Evolutionary conservation across 2,888 invertebrate species (phyloP), one percentile per base, ranked within the genome.

Genomic region (Orchesella flavescens): DNA sequence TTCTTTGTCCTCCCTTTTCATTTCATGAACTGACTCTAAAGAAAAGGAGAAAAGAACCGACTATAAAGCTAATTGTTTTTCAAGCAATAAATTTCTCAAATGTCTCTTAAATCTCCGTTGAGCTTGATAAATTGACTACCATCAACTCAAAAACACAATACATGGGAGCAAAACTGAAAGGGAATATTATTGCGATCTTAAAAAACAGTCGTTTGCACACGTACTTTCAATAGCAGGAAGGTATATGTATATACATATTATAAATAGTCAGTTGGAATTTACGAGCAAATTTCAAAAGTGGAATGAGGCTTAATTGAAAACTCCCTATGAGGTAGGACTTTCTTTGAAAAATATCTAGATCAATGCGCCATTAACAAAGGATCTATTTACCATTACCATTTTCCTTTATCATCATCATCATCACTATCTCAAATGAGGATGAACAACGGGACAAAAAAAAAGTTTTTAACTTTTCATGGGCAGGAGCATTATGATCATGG

Each of bases 61-160:
- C 21, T 24, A n/a, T 24, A 24, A 34, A 19, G 49, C 34, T 78
- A 78, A 78, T 78, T 78, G 77, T 59, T 63, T 78, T 69, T 34
- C 24, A 68, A 59, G 68, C 61, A 63, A 79, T 72, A 79, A 79
- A 79, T 79, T 79, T 72, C 65, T 79, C 79, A 79, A 72, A 55
- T 72, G 79, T 65, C 79, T 43, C 71, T 71, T 78, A 78, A 78
- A 78, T 78, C 71, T 78, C 69, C 19, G 13, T 65, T 63, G 79
- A 79, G 72, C 72, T 46, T 72, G 79, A 79, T 72, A 79, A 79
- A 72, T 79, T 79, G 69, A 76, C 46, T 69, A 69, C 49, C 34
- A 71, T 17, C 24, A 71, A 23, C 53, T 46, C 44, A 61, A 46
- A 73, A n/a, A 34, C 34, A 34, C 34, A 34, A 34, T 34, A 34